Base-by-base conservation (phyloP, 2,888 invertebrate species). In the Theretra japonica region DNA sequence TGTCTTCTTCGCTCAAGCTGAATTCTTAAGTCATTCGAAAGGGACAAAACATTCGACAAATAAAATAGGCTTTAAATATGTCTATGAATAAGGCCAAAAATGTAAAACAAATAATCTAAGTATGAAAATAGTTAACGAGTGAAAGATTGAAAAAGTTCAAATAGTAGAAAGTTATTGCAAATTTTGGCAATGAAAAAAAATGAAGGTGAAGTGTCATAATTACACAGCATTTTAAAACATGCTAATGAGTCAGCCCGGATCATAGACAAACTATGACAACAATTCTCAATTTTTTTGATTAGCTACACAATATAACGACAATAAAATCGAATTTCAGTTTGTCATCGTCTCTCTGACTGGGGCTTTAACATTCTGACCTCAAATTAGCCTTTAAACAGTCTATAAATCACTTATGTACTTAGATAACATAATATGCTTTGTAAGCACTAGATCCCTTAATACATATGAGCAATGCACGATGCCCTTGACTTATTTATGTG, bases 391-490 rank as follows among this genome's bases (percentile, higher is more conserved):
- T 41, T 41, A 41, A 41, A 41, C 15, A 41, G 41, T 41, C 11
- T 15, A 41, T 2, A 41, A 41, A 0, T 11, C 41, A 11, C 0
- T 41, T 11, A 11, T 41, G 41, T 41, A 15, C 11, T 41, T 17
- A 58, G 17, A 17, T 17, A 25, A 17, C n/a, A n/a, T n/a, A 33
- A 8, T 21, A 33, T 41, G 21, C 23, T 65, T 48, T 65, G 23
- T 65, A 48, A 65, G 23, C 65, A 65, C 62, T 33, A 62, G 33
- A n/a, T 48, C 41, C 11, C 23, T 62, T 62, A 15, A 62, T n/a
- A 41, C 41, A 21, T n/a, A 62, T 62, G 41, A 21, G 62, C 21
- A 65, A 65, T 48, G 23, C 17, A 48, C 41, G 21, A 48, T 65
- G 23, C 48, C 23, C 65, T 65, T 21, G 41, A 8, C 41, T 33